Evolutionary conservation across 2,888 invertebrate species (phyloP).

Genomic region (Melanargia galathea): DNA sequence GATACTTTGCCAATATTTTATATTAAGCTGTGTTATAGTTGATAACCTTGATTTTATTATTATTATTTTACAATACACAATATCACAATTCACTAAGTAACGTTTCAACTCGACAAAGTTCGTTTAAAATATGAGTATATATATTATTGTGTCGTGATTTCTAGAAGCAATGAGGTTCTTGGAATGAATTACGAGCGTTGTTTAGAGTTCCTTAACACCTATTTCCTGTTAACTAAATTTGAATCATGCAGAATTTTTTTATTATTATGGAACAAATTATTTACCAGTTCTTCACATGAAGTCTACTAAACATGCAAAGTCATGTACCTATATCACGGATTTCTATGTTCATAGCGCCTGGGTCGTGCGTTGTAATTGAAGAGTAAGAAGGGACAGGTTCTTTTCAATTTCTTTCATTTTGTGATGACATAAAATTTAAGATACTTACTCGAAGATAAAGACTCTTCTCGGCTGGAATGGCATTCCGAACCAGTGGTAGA

Average conservation of each 20-base stretch:
- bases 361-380: no score
- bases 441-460: no score
- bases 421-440: no score
- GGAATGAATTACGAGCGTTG: neutral
- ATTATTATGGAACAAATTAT: neutral
- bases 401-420: no score
- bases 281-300: no score
- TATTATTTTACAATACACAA: neutral
- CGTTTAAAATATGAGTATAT: slow-evolving; percentile 8
- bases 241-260: neutral
- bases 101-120: slow-evolving; percentile 4
- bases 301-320: no score
- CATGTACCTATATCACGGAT: no score
- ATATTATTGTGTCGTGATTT: neutral
- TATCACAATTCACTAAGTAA: slow-evolving; percentile 6
- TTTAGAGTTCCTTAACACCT: slow-evolving; percentile 8
- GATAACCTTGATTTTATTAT: slow-evolving; percentile 7
- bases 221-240: neutral
- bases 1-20: neutral
- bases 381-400: no score
- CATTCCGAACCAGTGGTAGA: no score
- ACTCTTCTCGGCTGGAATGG: no score
- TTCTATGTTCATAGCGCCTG: no score
- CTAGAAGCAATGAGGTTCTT: slow-evolving; percentile 4
- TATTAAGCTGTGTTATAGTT: slow-evolving; percentile 1